Base-by-base conservation (phyloP, 2,113 vertebrate genomes). In the Eclectus roratus region DNA sequence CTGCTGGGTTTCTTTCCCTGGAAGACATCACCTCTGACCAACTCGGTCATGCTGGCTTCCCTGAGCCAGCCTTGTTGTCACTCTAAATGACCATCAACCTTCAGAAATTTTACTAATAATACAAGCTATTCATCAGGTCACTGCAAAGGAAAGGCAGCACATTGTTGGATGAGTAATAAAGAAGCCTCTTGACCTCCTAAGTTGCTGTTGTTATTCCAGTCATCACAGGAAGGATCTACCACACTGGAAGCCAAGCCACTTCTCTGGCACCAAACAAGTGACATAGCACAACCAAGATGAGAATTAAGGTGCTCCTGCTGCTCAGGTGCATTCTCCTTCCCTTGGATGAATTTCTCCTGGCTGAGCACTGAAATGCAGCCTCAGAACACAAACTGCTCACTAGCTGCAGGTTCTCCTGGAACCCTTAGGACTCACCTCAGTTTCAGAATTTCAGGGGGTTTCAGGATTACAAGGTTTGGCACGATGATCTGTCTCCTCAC, bases 401-500 rank as follows among this genome's bases (percentile, higher is more conserved):
- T 31, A 76, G 39, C 35, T 60, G 56, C 72, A 71, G 35, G 53
- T 47, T 89, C 49, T 39, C 28, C 52, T 50, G 63, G 50, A 85
- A 50, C 35, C 17, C 28, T 35, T 10, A 50, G 43, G 33, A 46
- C 12, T 17, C 31, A 10, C 33, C 50, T 60, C 61, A 58, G 24
- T 17, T 90, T 71, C 76, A 52, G 17, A 49, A 79, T 72, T 65
- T 15, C 56, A 24, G 33, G 56, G 56, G 33, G 18, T 13, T 90
- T 74, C 80, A 55, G 17, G 49, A 76, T 76, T 69, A 44, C 17
- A 29, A 74, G 31, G 28, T 56, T 55, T 0, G 1, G 27, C 1
- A 4, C 0, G 0, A 44, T 10, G 46, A 23, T 58, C 39, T 65
- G 3, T 68, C 44, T 91, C 58, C 44, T 18, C 41, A 12, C 43